Base-by-base conservation (phyloP, 2,797 vertebrate species). In the Myotis myotis region DNA sequence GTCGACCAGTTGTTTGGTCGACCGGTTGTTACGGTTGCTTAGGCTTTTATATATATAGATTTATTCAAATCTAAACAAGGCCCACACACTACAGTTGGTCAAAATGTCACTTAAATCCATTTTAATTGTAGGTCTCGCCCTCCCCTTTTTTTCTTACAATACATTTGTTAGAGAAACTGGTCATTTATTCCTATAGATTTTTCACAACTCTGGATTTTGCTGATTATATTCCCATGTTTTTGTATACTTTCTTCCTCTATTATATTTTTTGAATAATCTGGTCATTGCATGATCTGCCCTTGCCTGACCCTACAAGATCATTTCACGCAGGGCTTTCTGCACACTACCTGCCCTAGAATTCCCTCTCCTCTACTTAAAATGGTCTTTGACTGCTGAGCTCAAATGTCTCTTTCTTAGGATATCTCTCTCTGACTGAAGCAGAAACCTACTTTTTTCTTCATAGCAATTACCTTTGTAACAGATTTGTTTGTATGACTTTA, bases 61-160 rank as follows among this genome's bases (percentile, higher is more conserved):
- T 79, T 87, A n/a, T 78, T 95, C 16, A 89, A 60, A 94, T 55
- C 62, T 79, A 79, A 74, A 92, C 2, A 83, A 87, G 25, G 15
- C 30, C 74, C 9, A 17, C 36, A 38, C 28, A 28, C 44, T 86
- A 1, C 36, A 86, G 71, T 81, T 89, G 28, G 28, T 78, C 38
- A 66, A 12, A 19, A 23, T 79, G 47, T 74, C 25, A 68, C 17
- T 83, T 84, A 82, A 64, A 72, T 78, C 9, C 6, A 49, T 66
- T 92, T 28, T 57, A 36, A 53, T 44, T 82, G 11, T 72, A 33
- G 23, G 8, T 66, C 70, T 16, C 20, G 8, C 25, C 17, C 5
- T 23, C 3, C 28, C 16, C 20, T 15, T 55, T 38, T 66, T 36
- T 70, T 62, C 4, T 79, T 68, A 9, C 1, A 78, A n/a, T 30